Base-by-base conservation (phyloP, 2,113 vertebrate species). In the Todiramphus chloris region DNA sequence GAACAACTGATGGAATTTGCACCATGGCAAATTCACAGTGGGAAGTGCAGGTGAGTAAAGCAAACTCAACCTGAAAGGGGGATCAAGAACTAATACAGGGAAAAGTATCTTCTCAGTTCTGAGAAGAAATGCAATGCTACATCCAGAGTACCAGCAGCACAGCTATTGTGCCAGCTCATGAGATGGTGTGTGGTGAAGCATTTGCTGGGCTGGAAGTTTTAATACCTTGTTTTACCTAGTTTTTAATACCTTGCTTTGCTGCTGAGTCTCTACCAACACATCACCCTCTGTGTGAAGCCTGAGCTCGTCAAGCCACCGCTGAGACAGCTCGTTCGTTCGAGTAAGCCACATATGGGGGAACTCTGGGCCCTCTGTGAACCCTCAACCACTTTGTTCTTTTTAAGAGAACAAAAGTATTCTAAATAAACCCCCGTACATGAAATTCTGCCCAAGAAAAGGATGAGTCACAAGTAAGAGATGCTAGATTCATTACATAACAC, bases 321-420 rank as follows among this genome's bases (percentile, higher is more conserved):
- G 55, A 59, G 68, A 80, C 7, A 5, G 0, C 14, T 77, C 28
- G 10, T 30, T 87, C 53, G 18, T 64, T 41, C 21, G 24, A n/a
- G 37, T 31, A 59, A 80, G 25, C 20, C 48, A 41, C 1, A 0
- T 27, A 35, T 0, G 1, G 67, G 13, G 5, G 20, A 25, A 76
- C 16, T 66, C 23, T 39, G 31, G 10, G 74, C 27, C 44, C 81
- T 60, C 55, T 58, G 9, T 0, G 3, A 79, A 83, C 8, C 2
- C 13, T 56, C 16, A 64, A 14, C 5, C 18, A 23, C 72, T 68
- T 63, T 46, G 5, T 72, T 63, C 6, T 66, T 89, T 51, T 13
- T 27, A 56, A 59, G n/a, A 55, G 5, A 48, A 35, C 6, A 56
- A 46, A 86, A 44, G 50, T 23, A 12, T 53, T 33, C 33, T 23